Evolutionary conservation across 1,140 invertebrate species (phyloP), one percentile per base, ranked within the genome.

Genomic region (Drosophila ananassae): DNA sequence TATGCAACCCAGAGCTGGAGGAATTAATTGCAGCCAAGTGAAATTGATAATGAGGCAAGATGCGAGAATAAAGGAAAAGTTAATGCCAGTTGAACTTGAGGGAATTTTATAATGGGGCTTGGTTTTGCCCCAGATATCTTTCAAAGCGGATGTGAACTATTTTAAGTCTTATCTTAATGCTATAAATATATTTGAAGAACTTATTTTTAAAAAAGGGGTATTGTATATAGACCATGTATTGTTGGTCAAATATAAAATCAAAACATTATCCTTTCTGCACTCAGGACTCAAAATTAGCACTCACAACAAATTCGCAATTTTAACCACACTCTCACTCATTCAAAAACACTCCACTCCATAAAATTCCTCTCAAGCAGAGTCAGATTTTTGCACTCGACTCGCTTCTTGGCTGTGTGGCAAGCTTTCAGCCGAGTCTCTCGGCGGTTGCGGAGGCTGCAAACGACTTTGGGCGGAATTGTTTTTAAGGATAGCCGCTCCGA

Each of bases 401-500:
- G 64, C 55, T 22, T 47, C 24, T 22, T 51, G 53, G 56, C 30
- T 69, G 30, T 59, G 63, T 22, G 13, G 81, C 41, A 57, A 83
- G 67, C 82, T 85, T 75, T 37, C 25, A 21, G 5, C 24, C 30
- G 41, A 60, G 67, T 50, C 46, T 17, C n/a, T 57, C 62, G 48
- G 41, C 55, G 46, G 60, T 71, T 74, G 66, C 52, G 77, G 81
- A 85, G 75, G 82, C 82, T 82, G 82, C 79, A 82, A 67, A 73
- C 58, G 34, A 59, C 71, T 69, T 69, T 89, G 59, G 73, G 60
- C 59, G 71, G 64, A 60, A 58, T 61, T 87, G 83, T 87, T 87
- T 79, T 87, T 83, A 87, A 87, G 83, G 83, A 83, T 89, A 76
- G 83, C 22, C 79, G 50, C 71, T 76, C 57, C 24, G 62, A 47